These are phyloP conservation scores for Caerostris darwini DNA, from an alignment of 1,140 invertebrate species.

Conservation along the genomic window DNA sequence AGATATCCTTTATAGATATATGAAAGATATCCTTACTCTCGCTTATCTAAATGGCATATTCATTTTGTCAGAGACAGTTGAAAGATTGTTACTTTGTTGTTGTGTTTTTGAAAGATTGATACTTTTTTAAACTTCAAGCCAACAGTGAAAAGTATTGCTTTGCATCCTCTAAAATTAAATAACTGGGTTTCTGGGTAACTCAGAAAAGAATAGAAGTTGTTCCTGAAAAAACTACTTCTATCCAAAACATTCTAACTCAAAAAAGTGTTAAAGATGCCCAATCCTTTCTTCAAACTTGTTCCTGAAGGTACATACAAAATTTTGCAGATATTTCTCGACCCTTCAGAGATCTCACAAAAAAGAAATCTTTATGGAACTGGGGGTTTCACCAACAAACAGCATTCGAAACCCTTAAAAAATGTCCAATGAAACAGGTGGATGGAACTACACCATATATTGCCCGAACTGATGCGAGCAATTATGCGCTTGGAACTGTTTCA, in stretches of 20 bases:
- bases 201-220: slow-evolving; percentile 57
- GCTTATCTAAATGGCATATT: slow-evolving; percentile 80
- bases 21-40: slow-evolving; percentile 79
- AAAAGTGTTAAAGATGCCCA: slow-evolving; percentile 55
- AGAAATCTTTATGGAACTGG: slow-evolving; percentile 69
- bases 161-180: slow-evolving; percentile 44
- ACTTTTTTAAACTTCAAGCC: no score
- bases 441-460: no score
- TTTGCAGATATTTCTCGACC: slow-evolving; percentile 45
- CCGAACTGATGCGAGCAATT: slow-evolving; percentile 35
- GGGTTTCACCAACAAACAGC: neutral
- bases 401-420: slow-evolving; percentile 65
- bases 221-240: slow-evolving; percentile 32
- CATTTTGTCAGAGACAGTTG: slow-evolving; percentile 81
- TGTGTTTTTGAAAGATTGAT: no score
- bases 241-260: slow-evolving; percentile 47
- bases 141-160: slow-evolving; percentile 76
- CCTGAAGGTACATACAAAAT: neutral
- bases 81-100: neutral
- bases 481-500: slow-evolving; percentile 79
- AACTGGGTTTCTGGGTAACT: slow-evolving; percentile 69
- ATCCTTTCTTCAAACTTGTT: slow-evolving; percentile 56
- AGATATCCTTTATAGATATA: slow-evolving; percentile 79
- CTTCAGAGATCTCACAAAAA: slow-evolving; percentile 47
- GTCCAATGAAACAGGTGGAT: slow-evolving; percentile 47